Base-by-base conservation (phyloP, 2,113 vertebrate genomes). In the Cyphomyrus plagiostoma region DNA sequence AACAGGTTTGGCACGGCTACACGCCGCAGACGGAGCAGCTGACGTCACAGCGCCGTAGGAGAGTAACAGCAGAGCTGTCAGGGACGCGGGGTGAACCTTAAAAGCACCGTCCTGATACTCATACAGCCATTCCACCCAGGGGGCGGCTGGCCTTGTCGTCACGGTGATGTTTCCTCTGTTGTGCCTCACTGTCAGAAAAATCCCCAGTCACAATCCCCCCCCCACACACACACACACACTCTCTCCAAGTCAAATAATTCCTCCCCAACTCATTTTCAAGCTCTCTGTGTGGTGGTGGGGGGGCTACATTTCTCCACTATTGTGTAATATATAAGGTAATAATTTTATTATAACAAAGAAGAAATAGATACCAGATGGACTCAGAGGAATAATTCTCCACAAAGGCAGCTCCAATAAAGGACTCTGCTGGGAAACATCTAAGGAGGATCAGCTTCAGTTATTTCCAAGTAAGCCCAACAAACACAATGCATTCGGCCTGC, bases 301-400 rank as follows among this genome's bases (percentile, higher is more conserved):
- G 45, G n/a, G 46, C 2, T 35, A 49, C 23, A 88, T 88, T 88
- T 77, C 62, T 74, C 7, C 88, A 30, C 30, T 35, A 48, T 77
- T 74, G 58, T 88, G n/a, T 58, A 26, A 46, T 74, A 58, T 48
- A 35, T 77, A 49, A 49, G 88, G 88, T 48, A 88, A 26, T 49
- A 49, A 46, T 49, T 77, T 21, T 11, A 70, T 58, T 50, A 70
- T 74, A 77, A 58, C n/a, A 88, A 48, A 45, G 21, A 70, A n/a
- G 35, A 88, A 88, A 88, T 74, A 74, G 45, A 49, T 50, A 48
- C 66, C 88, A 74, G 62, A 48, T 74, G 88, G 53, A 83, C 80
- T 83, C 5, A 13, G 58, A 66, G 58, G 87, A 70, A 62, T 74
- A 88, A 74, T 74, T 70, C 46, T 21, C 46, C 88, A 66, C 88